Evolutionary conservation across 2,888 invertebrate genomes (phyloP).

Genomic region (Pandemis cinnamomeana): DNA sequence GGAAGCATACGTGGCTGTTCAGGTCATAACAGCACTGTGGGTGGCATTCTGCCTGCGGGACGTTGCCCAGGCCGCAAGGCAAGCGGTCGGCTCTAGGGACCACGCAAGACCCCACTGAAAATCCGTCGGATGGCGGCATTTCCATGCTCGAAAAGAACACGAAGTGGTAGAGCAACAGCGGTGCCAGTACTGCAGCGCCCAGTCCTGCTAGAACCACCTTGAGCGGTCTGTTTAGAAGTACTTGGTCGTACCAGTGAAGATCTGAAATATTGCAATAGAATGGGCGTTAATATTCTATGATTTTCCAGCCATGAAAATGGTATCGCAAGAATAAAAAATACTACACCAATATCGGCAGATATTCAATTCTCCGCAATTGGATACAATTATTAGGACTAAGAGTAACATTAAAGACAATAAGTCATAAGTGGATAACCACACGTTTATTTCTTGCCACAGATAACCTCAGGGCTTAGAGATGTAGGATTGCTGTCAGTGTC

Average conservation of each 20-base stretch:
- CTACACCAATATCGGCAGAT: too few species aligned
- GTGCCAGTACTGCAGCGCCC: conserved; percentile 58
- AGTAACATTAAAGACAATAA: too few species aligned
- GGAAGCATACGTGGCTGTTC: conserved; percentile 73
- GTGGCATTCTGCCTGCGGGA: conserved; percentile 66
- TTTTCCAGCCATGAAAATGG: too few species aligned
- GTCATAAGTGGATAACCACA: too few species aligned
- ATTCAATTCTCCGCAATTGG: too few species aligned
- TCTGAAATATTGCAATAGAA: conserved; percentile 65
- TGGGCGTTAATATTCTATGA: too few species aligned
- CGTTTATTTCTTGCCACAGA: too few species aligned
- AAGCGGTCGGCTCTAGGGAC: conserved; percentile 62
- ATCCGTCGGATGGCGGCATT: conserved; percentile 66
- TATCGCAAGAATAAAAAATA: too few species aligned
- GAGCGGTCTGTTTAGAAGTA: conserved; percentile 69
- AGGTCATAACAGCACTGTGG: conserved; percentile 81
- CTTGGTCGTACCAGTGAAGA: conserved; percentile 69
- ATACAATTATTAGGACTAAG: too few species aligned
- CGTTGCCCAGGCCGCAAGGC: conserved; percentile 67
- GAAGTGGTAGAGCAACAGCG: conserved; percentile 67
- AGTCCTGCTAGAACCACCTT: conserved; percentile 59
- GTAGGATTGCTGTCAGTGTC: too few species aligned
- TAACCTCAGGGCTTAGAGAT: too few species aligned
- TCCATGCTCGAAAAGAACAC: conserved; percentile 59
- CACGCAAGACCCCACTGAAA: conserved; percentile 72